phyloP scores from a whole-genome alignment of 2,888 invertebrate species.

The Ophioninae sp. region DNA sequence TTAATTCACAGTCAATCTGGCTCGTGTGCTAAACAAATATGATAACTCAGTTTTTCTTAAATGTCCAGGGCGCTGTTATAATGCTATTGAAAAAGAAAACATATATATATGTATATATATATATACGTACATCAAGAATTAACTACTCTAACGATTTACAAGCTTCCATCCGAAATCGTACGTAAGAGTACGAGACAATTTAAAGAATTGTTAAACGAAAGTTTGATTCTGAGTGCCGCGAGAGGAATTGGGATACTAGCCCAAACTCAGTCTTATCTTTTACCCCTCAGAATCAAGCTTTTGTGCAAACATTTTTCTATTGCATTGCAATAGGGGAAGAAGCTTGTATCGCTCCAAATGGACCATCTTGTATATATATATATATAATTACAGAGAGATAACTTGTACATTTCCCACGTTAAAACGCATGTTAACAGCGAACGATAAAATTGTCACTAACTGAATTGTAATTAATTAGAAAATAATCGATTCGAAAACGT shows the following conservation, averaged over 20 bases:
- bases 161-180: not conserved
- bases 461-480: conserved; percentile 42
- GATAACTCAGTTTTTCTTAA: not conserved
- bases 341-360: not conserved
- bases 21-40: conserved; percentile 13
- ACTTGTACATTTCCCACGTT: conserved; percentile 39
- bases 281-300: not conserved
- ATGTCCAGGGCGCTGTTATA: conserved; percentile 37
- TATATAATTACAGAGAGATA: conserved; percentile 37
- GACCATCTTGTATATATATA: conserved; percentile 9
- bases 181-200: not conserved
- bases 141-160: not conserved
- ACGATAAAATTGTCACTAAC: conserved; percentile 72
- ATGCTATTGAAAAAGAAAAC: conserved; percentile 19
- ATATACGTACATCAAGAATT: not conserved
- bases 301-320: not conserved
- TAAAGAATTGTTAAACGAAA: not conserved
- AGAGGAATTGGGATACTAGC: not conserved
- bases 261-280: not conserved
- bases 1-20: conserved; percentile 37
- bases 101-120: conserved; percentile 1
- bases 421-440: conserved; percentile 70
- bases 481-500: conserved; percentile 43
- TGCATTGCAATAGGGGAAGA: not conserved
- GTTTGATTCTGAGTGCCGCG: not conserved